Base-by-base conservation (phyloP, 2,797 vertebrate species). In the Champsocephalus gunnari region DNA sequence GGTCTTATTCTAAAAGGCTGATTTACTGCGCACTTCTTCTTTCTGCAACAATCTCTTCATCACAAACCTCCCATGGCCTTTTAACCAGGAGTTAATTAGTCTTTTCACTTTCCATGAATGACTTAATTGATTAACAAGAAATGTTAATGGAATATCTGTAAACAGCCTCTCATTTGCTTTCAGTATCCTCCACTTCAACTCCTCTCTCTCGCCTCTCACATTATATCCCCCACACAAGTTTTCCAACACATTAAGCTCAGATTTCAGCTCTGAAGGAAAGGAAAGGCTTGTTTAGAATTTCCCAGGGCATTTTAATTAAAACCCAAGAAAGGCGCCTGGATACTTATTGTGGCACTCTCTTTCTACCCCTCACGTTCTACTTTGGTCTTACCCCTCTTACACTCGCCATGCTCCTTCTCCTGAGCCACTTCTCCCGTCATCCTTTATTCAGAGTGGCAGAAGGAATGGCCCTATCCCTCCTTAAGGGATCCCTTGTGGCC, bases 111-210 rank as follows among this genome's bases (percentile, higher is more conserved):
- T 50, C 57, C 41, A 45, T 91, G 83, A 91, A 90, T 89, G 88
- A 87, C 73, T 80, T 92, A 90, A 93, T 92, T 93, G 89, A 86
- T 84, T 87, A 90, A 92, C 61, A 81, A 89, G 78, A 66, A 73
- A 80, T 72, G 62, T 72, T 85, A 92, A 87, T 85, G 72, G 85
- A 43, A 90, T 57, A 82, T 91, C 82, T 77, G 80, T 91, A 87
- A 92, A 92, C 89, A 82, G 84, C 87, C 88, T 88, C 82, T 91
- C 75, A 34, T 83, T 78, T 83, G 71, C 85, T 86, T 75, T 87
- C 86, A 82, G 77, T 28, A 1, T 61, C 44, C 49, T 76, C 71
- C 60, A 67, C 77, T 65, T 66, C 58, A 43, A 4, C 77, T 66
- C 74, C 71, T 72, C 72, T 82, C 73, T 65, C 24, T 2, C 43